Percentiles rank a stretch among this genome's conserved stretches.
phyloP scores from a whole-genome alignment of 2,888 invertebrate species.

The Diadromus collaris region DNA sequence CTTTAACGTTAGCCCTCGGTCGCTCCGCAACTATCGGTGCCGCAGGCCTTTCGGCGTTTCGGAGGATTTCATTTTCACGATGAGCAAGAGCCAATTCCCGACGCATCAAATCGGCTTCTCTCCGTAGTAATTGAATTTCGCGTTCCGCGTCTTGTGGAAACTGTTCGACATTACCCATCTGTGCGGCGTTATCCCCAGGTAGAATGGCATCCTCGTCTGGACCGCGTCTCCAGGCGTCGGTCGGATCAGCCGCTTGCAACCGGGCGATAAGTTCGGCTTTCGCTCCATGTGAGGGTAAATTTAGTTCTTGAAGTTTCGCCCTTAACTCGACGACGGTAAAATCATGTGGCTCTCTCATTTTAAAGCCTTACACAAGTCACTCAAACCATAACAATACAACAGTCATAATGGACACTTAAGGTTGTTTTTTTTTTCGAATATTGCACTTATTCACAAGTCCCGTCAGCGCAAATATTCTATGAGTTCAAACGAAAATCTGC shows the following conservation, averaged over 20 bases:
- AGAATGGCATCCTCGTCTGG: not conserved
- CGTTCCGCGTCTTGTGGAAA: not conserved
- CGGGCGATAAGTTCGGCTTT: conserved; percentile 17
- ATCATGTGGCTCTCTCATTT: conserved; percentile 15
- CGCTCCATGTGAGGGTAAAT: not conserved
- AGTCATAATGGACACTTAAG: too few relatives aligned
- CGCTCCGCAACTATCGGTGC: not conserved
- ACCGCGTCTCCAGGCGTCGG: conserved; percentile 7
- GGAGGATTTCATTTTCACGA: not conserved
- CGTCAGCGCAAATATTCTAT: not conserved
- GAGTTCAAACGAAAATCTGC: not conserved
- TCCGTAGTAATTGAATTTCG: not conserved
- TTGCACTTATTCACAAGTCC: not conserved
- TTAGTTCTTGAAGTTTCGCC: conserved; percentile 4
- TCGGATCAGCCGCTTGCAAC: conserved; percentile 21
- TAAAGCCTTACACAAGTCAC: not conserved
- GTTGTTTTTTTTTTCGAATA: too few relatives aligned
- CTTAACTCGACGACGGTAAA: conserved; percentile 2
- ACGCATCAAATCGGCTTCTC: not conserved
- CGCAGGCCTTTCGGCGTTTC: not conserved
- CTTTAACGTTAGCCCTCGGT: not conserved
- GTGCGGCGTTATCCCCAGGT: not conserved
- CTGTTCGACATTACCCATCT: not conserved
- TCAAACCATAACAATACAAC: too few relatives aligned
- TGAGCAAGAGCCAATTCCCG: not conserved